phyloP scores from a whole-genome alignment of 2,113 vertebrate species.

The Bos taurus region DNA sequence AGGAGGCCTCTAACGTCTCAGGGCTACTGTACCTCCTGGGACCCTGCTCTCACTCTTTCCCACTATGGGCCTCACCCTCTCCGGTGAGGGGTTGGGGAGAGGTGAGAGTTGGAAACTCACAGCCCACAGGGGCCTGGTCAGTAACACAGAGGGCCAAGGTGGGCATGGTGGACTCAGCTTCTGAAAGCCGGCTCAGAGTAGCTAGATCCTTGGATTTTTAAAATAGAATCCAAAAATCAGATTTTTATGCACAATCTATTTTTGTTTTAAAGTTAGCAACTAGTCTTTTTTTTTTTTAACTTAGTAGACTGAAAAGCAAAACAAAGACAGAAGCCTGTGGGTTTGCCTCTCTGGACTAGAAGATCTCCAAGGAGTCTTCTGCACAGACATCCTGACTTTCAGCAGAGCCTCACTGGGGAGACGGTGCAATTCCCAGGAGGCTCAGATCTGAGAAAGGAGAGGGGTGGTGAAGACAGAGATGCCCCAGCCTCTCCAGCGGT shows the following conservation, averaged over 20 bases:
- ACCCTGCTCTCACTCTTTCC: background rate
- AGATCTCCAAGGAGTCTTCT: background rate
- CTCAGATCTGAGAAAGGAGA: background rate
- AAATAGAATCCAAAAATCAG: background rate
- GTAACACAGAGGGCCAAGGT: background rate
- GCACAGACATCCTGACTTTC: background rate
- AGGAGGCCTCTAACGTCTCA: background rate
- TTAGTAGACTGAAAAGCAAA: slow-evolving; percentile 33
- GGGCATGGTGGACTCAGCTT: background rate
- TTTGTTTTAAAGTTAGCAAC: background rate
- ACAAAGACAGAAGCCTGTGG: slow-evolving; percentile 4
- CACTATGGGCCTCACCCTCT: background rate
- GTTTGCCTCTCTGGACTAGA: background rate
- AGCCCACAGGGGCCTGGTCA: background rate
- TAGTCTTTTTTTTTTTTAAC: background rate
- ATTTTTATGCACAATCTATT: background rate
- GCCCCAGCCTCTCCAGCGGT: background rate
- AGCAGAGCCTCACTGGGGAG: background rate
- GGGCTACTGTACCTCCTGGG: background rate
- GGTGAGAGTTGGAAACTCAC: background rate
- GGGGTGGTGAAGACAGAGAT: background rate
- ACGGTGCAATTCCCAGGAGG: background rate
- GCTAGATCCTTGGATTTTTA: background rate
- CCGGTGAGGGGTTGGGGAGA: background rate
- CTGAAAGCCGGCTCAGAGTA: background rate